These are phyloP conservation scores for Diarsia mendica DNA, from an alignment of 2,888 invertebrate genomes.

Conservation along the genomic window DNA sequence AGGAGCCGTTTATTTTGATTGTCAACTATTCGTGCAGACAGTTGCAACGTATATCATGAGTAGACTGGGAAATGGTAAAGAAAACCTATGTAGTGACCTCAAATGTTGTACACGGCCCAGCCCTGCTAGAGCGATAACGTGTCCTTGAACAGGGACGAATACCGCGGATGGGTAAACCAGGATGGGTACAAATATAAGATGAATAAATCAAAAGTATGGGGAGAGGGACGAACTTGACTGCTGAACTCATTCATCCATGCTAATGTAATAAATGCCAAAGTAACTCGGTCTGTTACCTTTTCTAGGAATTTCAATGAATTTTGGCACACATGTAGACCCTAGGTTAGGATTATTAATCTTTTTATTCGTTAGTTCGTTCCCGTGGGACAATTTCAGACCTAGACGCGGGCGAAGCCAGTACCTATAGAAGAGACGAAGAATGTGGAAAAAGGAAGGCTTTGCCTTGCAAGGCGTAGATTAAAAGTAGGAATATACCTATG, in stretches of 20 bases:
- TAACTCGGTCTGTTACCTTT: not conserved
- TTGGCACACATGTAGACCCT: not conserved
- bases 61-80: not conserved
- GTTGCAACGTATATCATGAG: no score
- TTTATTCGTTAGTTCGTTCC: not conserved
- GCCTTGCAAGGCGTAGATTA: no score
- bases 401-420: not conserved
- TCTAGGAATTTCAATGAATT: not conserved
- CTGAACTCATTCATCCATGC: not conserved
- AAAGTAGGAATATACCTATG: not conserved
- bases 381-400: not conserved
- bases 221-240: not conserved
- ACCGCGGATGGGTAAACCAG: slow-evolving; percentile 29
- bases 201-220: slow-evolving; percentile 18
- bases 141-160: slow-evolving; percentile 46
- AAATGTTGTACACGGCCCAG: slow-evolving; percentile 23
- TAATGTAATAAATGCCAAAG: not conserved
- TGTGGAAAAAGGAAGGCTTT: not conserved
- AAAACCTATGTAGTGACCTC: not conserved
- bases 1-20: not conserved
- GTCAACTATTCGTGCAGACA: not conserved
- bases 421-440: not conserved
- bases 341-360: not conserved
- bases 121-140: slow-evolving; percentile 34
- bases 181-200: slow-evolving; percentile 12